Conservation (phyloP, 2,888 invertebrate species). For the Synanthedon myopaeformis region DNA sequence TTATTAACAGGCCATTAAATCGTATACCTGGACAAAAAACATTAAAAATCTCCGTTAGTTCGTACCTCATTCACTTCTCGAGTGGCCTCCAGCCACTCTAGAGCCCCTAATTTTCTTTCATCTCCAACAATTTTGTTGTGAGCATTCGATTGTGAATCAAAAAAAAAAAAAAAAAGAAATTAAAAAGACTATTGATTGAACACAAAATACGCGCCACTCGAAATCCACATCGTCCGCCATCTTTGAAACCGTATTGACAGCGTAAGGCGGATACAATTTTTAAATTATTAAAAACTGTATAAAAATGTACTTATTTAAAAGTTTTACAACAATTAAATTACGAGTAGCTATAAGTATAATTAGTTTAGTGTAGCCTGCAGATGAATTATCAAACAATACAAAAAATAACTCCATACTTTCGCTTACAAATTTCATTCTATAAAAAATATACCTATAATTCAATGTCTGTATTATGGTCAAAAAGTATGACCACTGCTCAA, state of each 20-base stretch:
- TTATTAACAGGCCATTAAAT: constrained; percentile 54
- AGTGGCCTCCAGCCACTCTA: constrained; percentile 47
- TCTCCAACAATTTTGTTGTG: constrained; percentile 39
- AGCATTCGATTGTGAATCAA: constrained; percentile 56
- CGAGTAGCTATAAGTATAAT: too few species aligned
- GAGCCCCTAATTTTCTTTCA: constrained; percentile 61
- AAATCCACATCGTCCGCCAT: constrained; percentile 60
- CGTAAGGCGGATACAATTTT: constrained; percentile 17
- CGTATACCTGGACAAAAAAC: constrained; percentile 51
- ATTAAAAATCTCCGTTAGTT: constrained; percentile 56
- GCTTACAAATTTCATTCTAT: too few species aligned
- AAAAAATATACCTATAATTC: too few species aligned
- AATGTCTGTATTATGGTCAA: too few species aligned
- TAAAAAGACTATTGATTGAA: constrained; percentile 57
- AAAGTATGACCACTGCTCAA: too few species aligned
- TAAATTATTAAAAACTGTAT: not conserved
- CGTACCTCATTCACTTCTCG: constrained; percentile 48
- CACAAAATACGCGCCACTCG: constrained; percentile 55
- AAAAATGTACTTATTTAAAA: not conserved
- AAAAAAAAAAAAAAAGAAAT: constrained; percentile 41
- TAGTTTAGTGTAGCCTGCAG: too few species aligned
- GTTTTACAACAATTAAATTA: not conserved
- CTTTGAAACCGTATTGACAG: constrained; percentile 58
- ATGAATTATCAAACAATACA: too few species aligned
- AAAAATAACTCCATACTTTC: too few species aligned